A percentile compares a stretch with the other conserved stretches of the same genome.
These are phyloP conservation scores for Oscheius onirici DNA, from an alignment of 2,888 invertebrate genomes.

Conservation along the genomic window DNA sequence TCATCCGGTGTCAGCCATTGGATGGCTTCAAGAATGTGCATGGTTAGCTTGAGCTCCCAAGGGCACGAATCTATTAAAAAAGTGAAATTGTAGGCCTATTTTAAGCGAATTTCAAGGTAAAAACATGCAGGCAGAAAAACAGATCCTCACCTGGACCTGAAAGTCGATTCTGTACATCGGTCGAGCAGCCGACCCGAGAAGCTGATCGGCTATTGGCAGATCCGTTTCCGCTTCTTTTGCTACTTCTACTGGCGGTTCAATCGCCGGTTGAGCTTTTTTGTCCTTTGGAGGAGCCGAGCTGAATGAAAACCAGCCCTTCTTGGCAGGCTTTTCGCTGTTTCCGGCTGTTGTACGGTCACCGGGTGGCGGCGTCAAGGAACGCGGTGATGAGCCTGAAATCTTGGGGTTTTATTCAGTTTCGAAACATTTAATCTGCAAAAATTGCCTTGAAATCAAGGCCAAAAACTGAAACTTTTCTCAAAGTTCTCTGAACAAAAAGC, in stretches of 20 bases:
- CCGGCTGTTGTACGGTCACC: constrained; percentile 26
- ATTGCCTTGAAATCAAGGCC: too few species aligned
- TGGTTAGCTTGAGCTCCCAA: too few species aligned
- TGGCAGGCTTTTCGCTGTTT: constrained; percentile 36
- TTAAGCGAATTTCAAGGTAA: neutral
- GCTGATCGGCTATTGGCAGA: constrained; percentile 48
- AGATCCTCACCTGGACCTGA: constrained; percentile 52
- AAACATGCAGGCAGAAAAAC: neutral
- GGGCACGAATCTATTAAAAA: too few species aligned
- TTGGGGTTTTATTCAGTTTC: neutral
- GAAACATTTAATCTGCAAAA: too few species aligned
- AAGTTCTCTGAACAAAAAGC: too few species aligned
- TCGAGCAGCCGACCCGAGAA: constrained; percentile 39
- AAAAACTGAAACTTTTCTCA: too few species aligned
- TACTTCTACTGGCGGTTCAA: constrained; percentile 42
- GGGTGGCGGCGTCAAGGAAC: constrained; percentile 60
- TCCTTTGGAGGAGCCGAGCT: constrained; percentile 12
- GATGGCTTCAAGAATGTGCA: too few species aligned
- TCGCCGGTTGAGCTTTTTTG: constrained; percentile 1
- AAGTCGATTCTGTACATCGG: constrained; percentile 50
- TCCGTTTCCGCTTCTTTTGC: constrained; percentile 51
- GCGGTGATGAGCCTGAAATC: constrained; percentile 60
- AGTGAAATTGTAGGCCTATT: too few species aligned
- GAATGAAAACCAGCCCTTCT: constrained; percentile 56
- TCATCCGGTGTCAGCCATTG: too few species aligned